phyloP scores from a whole-genome alignment of 2,888 invertebrate species.

The Malthinus seriepunctatus region DNA sequence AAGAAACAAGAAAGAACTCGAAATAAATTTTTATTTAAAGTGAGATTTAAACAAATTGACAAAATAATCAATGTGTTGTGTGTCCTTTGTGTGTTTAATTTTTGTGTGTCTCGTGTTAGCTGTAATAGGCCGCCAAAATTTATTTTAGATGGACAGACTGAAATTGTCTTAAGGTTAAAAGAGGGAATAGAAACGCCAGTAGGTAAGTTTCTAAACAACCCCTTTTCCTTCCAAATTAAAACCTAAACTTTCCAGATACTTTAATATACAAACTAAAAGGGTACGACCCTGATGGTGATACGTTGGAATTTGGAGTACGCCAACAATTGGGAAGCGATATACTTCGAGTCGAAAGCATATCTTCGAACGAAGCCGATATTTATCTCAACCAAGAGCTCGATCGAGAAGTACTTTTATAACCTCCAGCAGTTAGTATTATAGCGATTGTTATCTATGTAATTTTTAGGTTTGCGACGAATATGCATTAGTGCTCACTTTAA shows the following conservation, averaged over 20 bases:
- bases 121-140: slow-evolving; percentile 86
- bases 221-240: too few species aligned
- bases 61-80: slow-evolving; percentile 29
- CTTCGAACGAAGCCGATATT: slow-evolving; percentile 82
- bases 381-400: slow-evolving; percentile 88
- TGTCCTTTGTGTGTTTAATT: slow-evolving; percentile 29
- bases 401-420: slow-evolving; percentile 70
- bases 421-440: neutral
- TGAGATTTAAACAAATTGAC: slow-evolving; percentile 27
- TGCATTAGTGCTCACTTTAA: slow-evolving; percentile 83
- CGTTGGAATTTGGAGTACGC: slow-evolving; percentile 78
- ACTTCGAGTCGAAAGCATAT: slow-evolving; percentile 80
- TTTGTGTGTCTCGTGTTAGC: slow-evolving; percentile 32
- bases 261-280: slow-evolving; percentile 82
- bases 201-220: slow-evolving; percentile 62
- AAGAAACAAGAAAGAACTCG: slow-evolving; percentile 10
- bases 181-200: slow-evolving; percentile 86
- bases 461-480: slow-evolving; percentile 82
- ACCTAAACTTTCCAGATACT: slow-evolving; percentile 64
- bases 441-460: neutral
- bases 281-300: slow-evolving; percentile 84
- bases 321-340: slow-evolving; percentile 82
- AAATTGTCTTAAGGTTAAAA: slow-evolving; percentile 87
- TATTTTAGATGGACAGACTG: slow-evolving; percentile 84
- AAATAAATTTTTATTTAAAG: slow-evolving; percentile 24